Conservation (phyloP, 64 coral and sea anemone species). For the Stylophora pistillata region DNA sequence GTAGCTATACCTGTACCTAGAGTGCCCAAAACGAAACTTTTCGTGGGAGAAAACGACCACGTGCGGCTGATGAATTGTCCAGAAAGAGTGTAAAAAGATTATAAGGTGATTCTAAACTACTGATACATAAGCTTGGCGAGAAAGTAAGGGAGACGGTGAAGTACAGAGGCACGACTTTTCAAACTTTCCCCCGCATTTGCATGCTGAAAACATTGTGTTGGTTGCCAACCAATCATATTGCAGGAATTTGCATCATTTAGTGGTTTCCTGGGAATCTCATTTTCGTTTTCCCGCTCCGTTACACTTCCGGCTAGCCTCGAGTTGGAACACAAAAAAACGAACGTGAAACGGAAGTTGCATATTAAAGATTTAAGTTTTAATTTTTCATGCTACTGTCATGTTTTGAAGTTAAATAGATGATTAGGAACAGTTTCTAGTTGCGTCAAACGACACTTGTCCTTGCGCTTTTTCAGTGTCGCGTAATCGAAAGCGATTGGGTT, state of each 20-base stretch:
- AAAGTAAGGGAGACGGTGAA: slow-evolving; percentile 31
- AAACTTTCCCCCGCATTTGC: slow-evolving; percentile 60
- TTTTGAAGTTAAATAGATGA: too few relatives aligned
- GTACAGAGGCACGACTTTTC: slow-evolving; percentile 62
- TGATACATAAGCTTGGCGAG: slow-evolving; percentile 9
- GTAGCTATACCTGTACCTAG: not conserved
- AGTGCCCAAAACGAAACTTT: not conserved
- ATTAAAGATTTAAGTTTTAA: too few relatives aligned
- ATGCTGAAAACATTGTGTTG: slow-evolving; percentile 66
- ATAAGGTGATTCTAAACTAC: slow-evolving; percentile 62
- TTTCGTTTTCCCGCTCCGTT: slow-evolving; percentile 45
- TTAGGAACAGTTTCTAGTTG: too few relatives aligned
- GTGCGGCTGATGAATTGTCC: slow-evolving; percentile 26
- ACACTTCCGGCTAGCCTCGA: slow-evolving; percentile 54
- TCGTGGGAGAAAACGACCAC: slow-evolving; percentile 39
- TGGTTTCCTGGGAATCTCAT: slow-evolving; percentile 80
- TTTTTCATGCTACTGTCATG: too few relatives aligned
- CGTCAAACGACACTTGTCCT: too few relatives aligned
- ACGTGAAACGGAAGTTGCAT: not conserved
- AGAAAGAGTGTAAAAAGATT: slow-evolving; percentile 3
- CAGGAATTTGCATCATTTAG: slow-evolving; percentile 59
- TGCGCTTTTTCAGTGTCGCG: too few relatives aligned
- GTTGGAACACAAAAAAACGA: not conserved
- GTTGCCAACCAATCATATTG: slow-evolving; percentile 78
- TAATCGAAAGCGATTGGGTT: too few relatives aligned